Conservation (phyloP, 2,113 vertebrate species). For the Amblyopsis rosae region DNA sequence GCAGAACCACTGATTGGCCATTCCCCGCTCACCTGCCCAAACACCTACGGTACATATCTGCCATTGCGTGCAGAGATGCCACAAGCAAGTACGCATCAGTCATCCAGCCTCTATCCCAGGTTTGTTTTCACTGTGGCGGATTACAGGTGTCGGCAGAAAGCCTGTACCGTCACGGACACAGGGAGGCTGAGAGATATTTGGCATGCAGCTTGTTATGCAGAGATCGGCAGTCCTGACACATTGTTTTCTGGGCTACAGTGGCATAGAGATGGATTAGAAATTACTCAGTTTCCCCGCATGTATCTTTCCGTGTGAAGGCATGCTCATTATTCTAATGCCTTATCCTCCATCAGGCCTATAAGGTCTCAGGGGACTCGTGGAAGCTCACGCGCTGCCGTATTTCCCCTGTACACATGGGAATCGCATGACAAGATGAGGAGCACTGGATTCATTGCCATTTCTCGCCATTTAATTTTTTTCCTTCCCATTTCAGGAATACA, state of each 20-base stretch:
- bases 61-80: slow-evolving; percentile 37
- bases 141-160: slow-evolving; percentile 62
- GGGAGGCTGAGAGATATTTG: slow-evolving; percentile 46
- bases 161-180: slow-evolving; percentile 38
- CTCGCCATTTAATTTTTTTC: slow-evolving; percentile 49
- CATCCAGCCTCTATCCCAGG: slow-evolving; percentile 52
- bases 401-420: slow-evolving; percentile 54
- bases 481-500: slow-evolving; percentile 86
- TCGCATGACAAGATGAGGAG: slow-evolving; percentile 64
- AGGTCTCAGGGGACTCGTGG: slow-evolving; percentile 55
- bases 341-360: slow-evolving; percentile 51
- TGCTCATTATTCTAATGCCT: slow-evolving; percentile 68
- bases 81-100: slow-evolving; percentile 55
- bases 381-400: slow-evolving; percentile 46
- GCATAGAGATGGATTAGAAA: slow-evolving; percentile 54
- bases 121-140: slow-evolving; percentile 54
- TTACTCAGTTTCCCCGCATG: slow-evolving; percentile 48
- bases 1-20: slow-evolving; percentile 21
- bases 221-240: slow-evolving; percentile 29
- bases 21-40: slow-evolving; percentile 41
- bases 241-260: slow-evolving; percentile 34
- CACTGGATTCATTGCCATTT: slow-evolving; percentile 64
- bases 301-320: slow-evolving; percentile 66
- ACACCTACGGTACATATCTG: slow-evolving; percentile 54
- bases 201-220: slow-evolving; percentile 49